Conservation (phyloP, 2,888 invertebrate genomes). For the Polydrusus cervinus region DNA sequence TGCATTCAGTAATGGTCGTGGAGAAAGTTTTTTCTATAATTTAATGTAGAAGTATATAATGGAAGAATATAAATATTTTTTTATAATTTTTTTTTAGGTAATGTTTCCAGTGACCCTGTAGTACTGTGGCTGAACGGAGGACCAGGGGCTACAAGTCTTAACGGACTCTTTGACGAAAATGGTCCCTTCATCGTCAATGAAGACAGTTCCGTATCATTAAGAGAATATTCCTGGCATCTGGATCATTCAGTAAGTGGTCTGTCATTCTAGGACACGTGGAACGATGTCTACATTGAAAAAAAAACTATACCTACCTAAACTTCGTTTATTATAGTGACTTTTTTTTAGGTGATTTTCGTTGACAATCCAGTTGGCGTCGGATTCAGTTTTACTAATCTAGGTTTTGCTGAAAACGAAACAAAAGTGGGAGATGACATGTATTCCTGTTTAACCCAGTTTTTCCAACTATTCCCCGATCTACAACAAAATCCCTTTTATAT, state of each 20-base stretch:
- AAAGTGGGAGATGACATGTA: slow-evolving; percentile 88
- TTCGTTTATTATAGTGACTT: no score
- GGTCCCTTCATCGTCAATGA: slow-evolving; percentile 79
- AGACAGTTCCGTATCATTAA: slow-evolving; percentile 68
- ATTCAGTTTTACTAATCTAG: slow-evolving; percentile 87
- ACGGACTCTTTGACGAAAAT: slow-evolving; percentile 86
- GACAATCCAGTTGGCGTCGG: slow-evolving; percentile 93
- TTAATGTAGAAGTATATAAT: no score
- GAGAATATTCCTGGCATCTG: slow-evolving; percentile 85
- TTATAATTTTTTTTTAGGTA: slow-evolving; percentile 17
- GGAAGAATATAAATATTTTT: not conserved
- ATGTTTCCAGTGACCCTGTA: slow-evolving; percentile 76
- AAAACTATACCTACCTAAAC: no score
- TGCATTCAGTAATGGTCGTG: no score
- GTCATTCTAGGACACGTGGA: no score
- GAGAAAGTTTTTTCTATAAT: no score
- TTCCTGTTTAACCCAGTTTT: slow-evolving; percentile 86
- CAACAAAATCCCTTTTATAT: slow-evolving; percentile 86
- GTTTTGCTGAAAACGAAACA: slow-evolving; percentile 82
- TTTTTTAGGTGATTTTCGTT: slow-evolving; percentile 79
- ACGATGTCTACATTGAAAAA: no score
- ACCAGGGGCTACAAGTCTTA: slow-evolving; percentile 84
- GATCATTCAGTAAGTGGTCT: slow-evolving; percentile 77
- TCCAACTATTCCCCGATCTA: slow-evolving; percentile 85
- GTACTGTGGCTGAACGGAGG: slow-evolving; percentile 89